Base-by-base conservation (phyloP, 1,140 invertebrate species). In the Brachionus angularis region DNA sequence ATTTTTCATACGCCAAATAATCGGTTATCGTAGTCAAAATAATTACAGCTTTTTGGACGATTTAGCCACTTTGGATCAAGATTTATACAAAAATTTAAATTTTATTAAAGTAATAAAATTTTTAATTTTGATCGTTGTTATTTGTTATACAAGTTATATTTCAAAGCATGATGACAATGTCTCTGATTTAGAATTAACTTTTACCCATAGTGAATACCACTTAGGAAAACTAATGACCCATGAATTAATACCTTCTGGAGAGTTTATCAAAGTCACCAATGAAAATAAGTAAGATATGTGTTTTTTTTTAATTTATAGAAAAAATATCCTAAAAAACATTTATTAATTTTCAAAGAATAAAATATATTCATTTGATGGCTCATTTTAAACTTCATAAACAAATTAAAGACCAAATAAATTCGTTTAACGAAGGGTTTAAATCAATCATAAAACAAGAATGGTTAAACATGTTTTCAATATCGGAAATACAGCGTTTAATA, bases 351-450 rank as follows among this genome's bases (percentile, higher is more conserved):
- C 75, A 16, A 77, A 91, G 89, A 83, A 96, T 97, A 70, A 90
- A 90, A 77, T 98, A 98, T 79, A 94, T 99, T 49, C 96, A 99
- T 81, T 83, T 93, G 74, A 96, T 98, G 92, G 96, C 96, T 2
- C 92, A 95, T 80, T 98, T 96, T 80, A 88, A 93, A 73, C 96
- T 98, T 89, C 91, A 96, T 77, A 88, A 89, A 5, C 95, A 98
- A 85, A 82, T 82, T 25, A 77, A 77, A 53, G 91, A 97, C 62
- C 96, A 99, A 83, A 94, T 93, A 0, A 86, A 89, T 44, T 91
- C 94, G 5, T 99, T 99, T 77, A 93, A 96, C 33, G 88, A 89
- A 76, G 96, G 96, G 2, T 98, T 99, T 79, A 86, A 92, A 73
- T 90, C 91, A 5, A 90, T 99, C 61, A 90, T 99, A 39, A 93